Evolutionary conservation across 2,888 invertebrate species (phyloP).

Genomic region (Thumatha senex): DNA sequence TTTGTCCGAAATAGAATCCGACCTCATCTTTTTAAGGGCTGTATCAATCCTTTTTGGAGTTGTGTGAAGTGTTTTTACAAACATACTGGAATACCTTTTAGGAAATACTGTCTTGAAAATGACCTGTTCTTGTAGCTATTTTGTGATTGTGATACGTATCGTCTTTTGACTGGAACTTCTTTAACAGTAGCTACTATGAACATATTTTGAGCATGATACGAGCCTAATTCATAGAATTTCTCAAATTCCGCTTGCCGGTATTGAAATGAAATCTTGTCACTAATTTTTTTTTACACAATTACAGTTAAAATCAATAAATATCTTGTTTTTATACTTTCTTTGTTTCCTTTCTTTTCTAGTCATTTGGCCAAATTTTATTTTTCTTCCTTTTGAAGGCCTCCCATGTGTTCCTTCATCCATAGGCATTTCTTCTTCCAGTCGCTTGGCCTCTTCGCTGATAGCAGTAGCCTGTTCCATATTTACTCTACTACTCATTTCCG

Average conservation of each 20-base stretch:
- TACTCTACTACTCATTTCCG: neutral
- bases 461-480: neutral
- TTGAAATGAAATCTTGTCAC: constrained; percentile 5
- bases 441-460: neutral
- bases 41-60: constrained; percentile 11
- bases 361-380: constrained; percentile 9
- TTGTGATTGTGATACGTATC: constrained; percentile 5
- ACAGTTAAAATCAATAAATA: constrained; percentile 10
- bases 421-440: constrained; percentile 3
- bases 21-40: too few relatives aligned
- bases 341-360: constrained; percentile 12
- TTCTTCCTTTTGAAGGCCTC: constrained; percentile 16
- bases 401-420: constrained; percentile 3
- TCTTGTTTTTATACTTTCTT: constrained; percentile 14
- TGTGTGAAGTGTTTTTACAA: constrained; percentile 12
- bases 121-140: constrained; percentile 1
- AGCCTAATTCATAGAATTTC: constrained; percentile 10
- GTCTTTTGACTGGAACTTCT: constrained; percentile 2
- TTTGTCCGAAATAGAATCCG: too few relatives aligned
- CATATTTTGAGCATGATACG: too few relatives aligned
- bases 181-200: too few relatives aligned
- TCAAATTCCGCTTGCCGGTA: constrained; percentile 7
- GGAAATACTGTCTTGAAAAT: constrained; percentile 10
- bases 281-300: constrained; percentile 5
- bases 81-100: constrained; percentile 14